Evolutionary conservation across 2,113 vertebrate species (phyloP).

Genomic region (cattle (Bos taurus)): DNA sequence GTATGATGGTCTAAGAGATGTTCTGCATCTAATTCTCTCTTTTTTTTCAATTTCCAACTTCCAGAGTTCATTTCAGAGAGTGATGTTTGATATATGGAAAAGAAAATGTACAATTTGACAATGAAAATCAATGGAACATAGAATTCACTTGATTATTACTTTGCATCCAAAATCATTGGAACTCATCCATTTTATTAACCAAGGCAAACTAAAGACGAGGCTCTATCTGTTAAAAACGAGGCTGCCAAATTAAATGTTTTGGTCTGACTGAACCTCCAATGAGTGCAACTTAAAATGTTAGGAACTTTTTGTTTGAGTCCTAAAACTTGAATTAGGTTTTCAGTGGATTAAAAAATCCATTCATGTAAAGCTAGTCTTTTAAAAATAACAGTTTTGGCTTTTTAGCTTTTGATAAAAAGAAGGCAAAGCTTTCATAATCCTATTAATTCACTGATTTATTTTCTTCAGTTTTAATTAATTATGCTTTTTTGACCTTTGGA

Average conservation of each 20-base stretch:
- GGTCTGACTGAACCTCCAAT: not conserved
- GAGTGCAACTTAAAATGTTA: not conserved
- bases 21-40: not conserved
- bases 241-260: not conserved
- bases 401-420: slow-evolving; percentile 20
- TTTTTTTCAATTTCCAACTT: not conserved
- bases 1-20: not conserved
- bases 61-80: not conserved
- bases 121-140: not conserved
- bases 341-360: slow-evolving; percentile 29
- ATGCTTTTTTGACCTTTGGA: not conserved
- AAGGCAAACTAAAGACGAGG: not conserved
- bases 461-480: slow-evolving; percentile 25
- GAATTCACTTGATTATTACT: slow-evolving; percentile 14
- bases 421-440: slow-evolving; percentile 19
- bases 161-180: slow-evolving; percentile 7
- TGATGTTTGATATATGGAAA: not conserved
- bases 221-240: not conserved
- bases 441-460: slow-evolving; percentile 28
- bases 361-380: not conserved
- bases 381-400: not conserved
- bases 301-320: slow-evolving; percentile 3
- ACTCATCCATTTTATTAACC: not conserved
- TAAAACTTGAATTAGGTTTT: slow-evolving; percentile 41
- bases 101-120: not conserved